Conservation (phyloP, 2,888 invertebrate species). For the Archaeoteleia sp. region DNA sequence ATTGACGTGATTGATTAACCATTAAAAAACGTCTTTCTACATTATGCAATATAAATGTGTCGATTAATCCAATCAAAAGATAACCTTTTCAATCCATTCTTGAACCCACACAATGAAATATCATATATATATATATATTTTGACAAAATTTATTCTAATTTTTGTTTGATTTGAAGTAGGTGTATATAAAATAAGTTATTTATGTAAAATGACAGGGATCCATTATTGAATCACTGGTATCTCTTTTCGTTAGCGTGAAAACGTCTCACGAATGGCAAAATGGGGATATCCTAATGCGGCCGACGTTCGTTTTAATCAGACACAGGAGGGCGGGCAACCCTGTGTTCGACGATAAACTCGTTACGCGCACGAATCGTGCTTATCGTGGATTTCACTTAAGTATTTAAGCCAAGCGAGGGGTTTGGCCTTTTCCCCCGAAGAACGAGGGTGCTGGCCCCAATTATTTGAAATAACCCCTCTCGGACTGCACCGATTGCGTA, state of each 20-base stretch:
- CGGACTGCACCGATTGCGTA: slow-evolving; percentile 56
- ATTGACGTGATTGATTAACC: slow-evolving; percentile 40
- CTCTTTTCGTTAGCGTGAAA: slow-evolving; percentile 13
- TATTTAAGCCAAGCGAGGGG: slow-evolving; percentile 56
- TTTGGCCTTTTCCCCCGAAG: slow-evolving; percentile 18
- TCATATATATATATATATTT: too few relatives aligned
- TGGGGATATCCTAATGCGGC: slow-evolving; percentile 23
- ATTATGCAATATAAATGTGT: too few relatives aligned
- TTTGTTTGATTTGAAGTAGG: too few relatives aligned
- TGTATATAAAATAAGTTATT: too few relatives aligned
- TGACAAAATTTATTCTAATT: too few relatives aligned
- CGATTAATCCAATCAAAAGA: too few relatives aligned
- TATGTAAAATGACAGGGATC: too few relatives aligned
- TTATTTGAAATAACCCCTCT: slow-evolving; percentile 62
- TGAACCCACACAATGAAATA: too few relatives aligned
- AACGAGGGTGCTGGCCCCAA: slow-evolving; percentile 54
- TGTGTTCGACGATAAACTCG: slow-evolving; percentile 67
- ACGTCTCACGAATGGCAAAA: slow-evolving; percentile 32
- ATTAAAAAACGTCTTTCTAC: too few relatives aligned
- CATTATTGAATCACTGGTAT: too few relatives aligned
- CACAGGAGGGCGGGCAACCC: slow-evolving; percentile 21
- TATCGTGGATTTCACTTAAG: slow-evolving; percentile 70
- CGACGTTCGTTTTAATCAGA: slow-evolving; percentile 50
- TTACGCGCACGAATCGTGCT: slow-evolving; percentile 70
- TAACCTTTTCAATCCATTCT: too few relatives aligned